A percentile compares a stretch with the other conserved stretches of the same genome.
Conservation (phyloP, 2,888 invertebrate genomes). For the Meiosimyza decipiens region DNA sequence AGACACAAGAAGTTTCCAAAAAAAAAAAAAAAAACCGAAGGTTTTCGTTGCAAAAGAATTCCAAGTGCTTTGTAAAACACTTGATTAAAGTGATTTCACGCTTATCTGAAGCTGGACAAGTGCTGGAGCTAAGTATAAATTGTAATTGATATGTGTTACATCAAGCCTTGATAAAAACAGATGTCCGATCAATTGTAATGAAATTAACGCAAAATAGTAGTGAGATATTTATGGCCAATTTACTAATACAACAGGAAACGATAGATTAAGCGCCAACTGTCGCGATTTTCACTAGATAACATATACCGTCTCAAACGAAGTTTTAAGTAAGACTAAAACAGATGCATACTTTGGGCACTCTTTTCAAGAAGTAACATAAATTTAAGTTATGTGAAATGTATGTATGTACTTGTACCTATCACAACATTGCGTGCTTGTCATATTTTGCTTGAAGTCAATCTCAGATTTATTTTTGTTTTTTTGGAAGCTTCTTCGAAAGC, state of each 20-base stretch:
- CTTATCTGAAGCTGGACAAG: conserved; percentile 49
- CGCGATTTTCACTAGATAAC: too few relatives aligned
- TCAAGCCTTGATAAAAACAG: conserved; percentile 42
- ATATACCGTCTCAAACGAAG: neutral
- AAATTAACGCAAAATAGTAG: conserved; percentile 41
- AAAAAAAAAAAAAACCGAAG: conserved; percentile 31
- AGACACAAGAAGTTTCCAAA: conserved; percentile 8
- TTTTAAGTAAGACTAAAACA: neutral
- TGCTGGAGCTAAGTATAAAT: neutral
- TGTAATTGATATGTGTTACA: conserved; percentile 21
- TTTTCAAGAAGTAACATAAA: too few relatives aligned
- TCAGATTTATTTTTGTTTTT: too few relatives aligned
- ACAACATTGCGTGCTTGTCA: too few relatives aligned
- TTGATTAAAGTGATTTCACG: conserved; percentile 64
- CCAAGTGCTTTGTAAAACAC: conserved; percentile 18
- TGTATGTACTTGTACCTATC: too few relatives aligned
- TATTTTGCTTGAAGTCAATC: too few relatives aligned
- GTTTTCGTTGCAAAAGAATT: conserved; percentile 8
- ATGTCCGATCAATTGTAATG: conserved; percentile 48
- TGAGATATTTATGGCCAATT: neutral
- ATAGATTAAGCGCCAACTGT: neutral
- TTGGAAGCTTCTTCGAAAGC: too few relatives aligned
- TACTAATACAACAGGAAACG: neutral
- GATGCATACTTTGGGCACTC: neutral
- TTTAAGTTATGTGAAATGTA: too few relatives aligned